Base-by-base conservation (phyloP, 2,888 invertebrate species). In the Napeogenes sylphis region DNA sequence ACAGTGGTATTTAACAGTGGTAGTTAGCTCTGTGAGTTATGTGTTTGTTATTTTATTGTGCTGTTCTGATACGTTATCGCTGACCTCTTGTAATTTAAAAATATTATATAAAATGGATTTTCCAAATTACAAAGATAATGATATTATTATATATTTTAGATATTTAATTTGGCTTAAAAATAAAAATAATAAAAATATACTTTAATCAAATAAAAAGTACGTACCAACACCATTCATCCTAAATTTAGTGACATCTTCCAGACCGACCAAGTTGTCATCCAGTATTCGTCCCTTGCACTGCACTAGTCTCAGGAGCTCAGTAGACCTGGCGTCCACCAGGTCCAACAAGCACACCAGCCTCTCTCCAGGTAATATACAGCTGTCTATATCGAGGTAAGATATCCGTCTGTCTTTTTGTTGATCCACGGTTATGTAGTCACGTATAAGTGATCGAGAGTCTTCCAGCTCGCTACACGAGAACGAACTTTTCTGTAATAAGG, bases 351-450 rank as follows among this genome's bases (percentile, higher is more conserved):
- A 51, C 8, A 2, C 30, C 12, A 51, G 51, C 3, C 51, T 21
- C 46, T 30, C 62, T 54, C 38, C 4, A 14, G 62, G 62, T 14
- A 62, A 46, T 38, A n/a, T 30, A 46, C 62, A 62, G 30, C 21
- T 13, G 4, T 14, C 8, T 10, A 62, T 10, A 35, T 58, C 55
- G 13, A 58, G n/a, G 2, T 13, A 21, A 0, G 21, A 14, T n/a
- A 58, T 4, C 13, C 30, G 30, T 2, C 46, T 4, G 38, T 30
- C 45, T 13, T 0, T 32, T 13, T 4, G 5, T 46, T n/a, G 4
- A 30, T 51, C 30, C 1, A 51, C 30, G 4, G 51, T 51, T 30
- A 30, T 30, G 12, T 21, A 21, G 6, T 5, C 4, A 1, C 14
- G 5, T 30, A 62, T 4, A 10, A 10, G 58, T 21, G 38, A n/a